These are phyloP conservation scores for Orchestia grillus DNA, from an alignment of 1,140 invertebrate species.

Conservation along the genomic window DNA sequence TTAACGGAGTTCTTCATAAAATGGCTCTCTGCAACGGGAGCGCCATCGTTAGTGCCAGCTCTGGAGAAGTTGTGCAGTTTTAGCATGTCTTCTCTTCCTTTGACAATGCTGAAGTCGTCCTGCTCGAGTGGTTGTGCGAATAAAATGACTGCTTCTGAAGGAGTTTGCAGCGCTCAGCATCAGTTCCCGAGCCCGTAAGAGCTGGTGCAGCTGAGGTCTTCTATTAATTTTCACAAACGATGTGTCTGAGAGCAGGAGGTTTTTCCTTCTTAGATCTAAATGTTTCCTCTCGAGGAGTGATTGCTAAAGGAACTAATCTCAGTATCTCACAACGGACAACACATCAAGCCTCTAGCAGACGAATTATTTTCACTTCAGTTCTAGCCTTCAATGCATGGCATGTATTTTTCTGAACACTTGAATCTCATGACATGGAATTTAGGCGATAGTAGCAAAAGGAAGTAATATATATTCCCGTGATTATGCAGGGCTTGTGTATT, in stretches of 20 bases:
- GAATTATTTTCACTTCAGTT: too few species aligned
- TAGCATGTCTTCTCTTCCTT: not conserved
- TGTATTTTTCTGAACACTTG: too few species aligned
- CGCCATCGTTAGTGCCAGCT: not conserved
- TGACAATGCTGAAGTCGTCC: not conserved
- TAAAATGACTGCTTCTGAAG: not conserved
- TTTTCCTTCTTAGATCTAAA: not conserved
- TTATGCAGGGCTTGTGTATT: too few species aligned
- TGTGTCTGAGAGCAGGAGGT: not conserved
- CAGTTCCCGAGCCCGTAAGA: not conserved
- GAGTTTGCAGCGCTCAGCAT: not conserved
- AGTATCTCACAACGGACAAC: not conserved
- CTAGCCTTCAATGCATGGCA: too few species aligned
- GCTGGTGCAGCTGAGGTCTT: not conserved
- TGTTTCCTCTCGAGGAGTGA: not conserved
- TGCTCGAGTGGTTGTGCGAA: not conserved
- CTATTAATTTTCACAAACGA: not conserved
- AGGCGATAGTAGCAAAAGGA: too few species aligned
- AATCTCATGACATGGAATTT: too few species aligned
- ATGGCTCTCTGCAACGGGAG: not conserved
- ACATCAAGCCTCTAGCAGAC: not conserved
- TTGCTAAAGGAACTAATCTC: too few species aligned
- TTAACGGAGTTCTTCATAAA: not conserved
- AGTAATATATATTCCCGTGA: too few species aligned
- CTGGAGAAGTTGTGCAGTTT: not conserved